Evolutionary conservation across 2,888 invertebrate species (phyloP).

Genomic region (Allolobophora icterica): DNA sequence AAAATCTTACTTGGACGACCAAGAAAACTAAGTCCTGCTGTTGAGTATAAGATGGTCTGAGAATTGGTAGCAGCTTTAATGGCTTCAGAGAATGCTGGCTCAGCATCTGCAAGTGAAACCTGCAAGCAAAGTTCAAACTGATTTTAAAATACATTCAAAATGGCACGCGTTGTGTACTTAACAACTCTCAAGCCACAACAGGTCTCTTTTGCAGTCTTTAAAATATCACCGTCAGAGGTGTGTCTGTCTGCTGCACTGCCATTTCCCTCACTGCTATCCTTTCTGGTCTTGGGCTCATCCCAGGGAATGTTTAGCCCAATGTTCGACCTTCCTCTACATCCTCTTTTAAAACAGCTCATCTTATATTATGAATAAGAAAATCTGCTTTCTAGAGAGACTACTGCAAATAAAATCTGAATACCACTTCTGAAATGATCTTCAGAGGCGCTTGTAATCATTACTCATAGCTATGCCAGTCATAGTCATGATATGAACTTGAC

Average conservation of each 20-base stretch:
- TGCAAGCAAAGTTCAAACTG: constrained; percentile 44
- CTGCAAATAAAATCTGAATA: no score
- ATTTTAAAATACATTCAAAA: background rate
- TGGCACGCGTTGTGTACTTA: background rate
- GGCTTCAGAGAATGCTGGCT: constrained; percentile 69
- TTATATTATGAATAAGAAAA: background rate
- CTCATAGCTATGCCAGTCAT: no score
- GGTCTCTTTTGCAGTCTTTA: no score
- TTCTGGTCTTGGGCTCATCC: no score
- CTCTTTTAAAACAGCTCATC: background rate
- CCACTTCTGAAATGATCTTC: no score
- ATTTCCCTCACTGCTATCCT: no score
- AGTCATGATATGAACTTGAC: no score
- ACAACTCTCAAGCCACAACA: background rate
- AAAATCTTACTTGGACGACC: constrained; percentile 69
- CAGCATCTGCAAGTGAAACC: constrained; percentile 53
- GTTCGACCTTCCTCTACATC: no score
- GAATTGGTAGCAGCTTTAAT: constrained; percentile 75
- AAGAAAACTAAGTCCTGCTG: constrained; percentile 75
- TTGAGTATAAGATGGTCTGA: constrained; percentile 74
- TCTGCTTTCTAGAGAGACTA: background rate
- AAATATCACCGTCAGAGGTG: no score
- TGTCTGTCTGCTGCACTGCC: no score
- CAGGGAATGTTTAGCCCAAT: no score
- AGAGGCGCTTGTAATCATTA: no score